These are phyloP conservation scores for Mus pahari DNA, from an alignment of 2,113 vertebrate species.

Conservation along the genomic window DNA sequence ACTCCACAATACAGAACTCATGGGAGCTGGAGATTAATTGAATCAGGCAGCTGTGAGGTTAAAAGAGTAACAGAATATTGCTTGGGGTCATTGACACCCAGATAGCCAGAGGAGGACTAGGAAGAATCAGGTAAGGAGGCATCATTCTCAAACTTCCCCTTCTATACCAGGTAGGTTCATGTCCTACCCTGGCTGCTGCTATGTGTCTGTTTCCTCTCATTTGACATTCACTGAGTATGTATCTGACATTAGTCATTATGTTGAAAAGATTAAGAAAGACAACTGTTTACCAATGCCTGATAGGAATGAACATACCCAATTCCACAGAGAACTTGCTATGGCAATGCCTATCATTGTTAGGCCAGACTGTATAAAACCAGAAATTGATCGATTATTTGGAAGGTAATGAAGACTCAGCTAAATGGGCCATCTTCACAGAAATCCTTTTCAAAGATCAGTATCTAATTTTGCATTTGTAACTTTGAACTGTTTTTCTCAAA, in stretches of 20 bases:
- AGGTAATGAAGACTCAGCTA: slow-evolving; percentile 17
- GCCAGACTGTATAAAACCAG: neutral
- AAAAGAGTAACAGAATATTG: neutral
- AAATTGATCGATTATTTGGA: neutral
- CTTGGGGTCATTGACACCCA: neutral
- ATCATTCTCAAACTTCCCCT: neutral
- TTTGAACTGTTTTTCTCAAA: slow-evolving; percentile 69
- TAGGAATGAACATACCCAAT: neutral
- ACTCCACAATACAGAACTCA: neutral
- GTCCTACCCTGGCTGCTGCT: neutral
- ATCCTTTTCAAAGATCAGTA: slow-evolving; percentile 3
- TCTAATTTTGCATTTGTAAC: slow-evolving; percentile 45
- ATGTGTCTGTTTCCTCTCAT: neutral
- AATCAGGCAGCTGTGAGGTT: neutral
- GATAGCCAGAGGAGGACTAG: neutral
- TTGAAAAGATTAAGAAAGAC: neutral
- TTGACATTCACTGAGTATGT: neutral
- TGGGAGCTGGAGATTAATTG: neutral
- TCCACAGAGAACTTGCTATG: neutral
- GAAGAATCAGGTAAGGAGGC: neutral
- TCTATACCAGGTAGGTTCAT: neutral
- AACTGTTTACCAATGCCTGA: neutral
- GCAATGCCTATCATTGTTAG: neutral
- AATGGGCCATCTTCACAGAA: neutral
- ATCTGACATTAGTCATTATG: neutral